Conservation (phyloP, 92 coral and sea anemone genomes). For the Parazoanthus swiftii region DNA sequence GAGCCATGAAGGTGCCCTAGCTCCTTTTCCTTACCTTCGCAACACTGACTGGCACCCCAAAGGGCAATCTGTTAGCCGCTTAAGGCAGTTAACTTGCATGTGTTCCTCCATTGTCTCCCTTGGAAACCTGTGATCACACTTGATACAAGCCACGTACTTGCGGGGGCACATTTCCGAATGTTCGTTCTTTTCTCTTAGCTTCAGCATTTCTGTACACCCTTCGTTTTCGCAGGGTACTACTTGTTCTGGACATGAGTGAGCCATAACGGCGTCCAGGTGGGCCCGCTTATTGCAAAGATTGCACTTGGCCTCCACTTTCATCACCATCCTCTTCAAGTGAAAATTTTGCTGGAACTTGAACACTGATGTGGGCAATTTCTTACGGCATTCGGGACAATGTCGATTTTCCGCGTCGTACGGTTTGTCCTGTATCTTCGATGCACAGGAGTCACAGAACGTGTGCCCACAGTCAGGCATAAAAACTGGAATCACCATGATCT, state of each 20-base stretch:
- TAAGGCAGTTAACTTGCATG: background rate
- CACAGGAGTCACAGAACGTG: conserved; percentile 20
- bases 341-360: conserved; percentile 27
- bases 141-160: conserved; percentile 3
- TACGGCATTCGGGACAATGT: conserved; percentile 33
- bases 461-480: conserved; percentile 32
- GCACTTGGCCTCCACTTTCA: conserved; percentile 5
- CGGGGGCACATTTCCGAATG: conserved; percentile 18
- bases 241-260: conserved; percentile 22
- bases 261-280: background rate
- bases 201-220: background rate
- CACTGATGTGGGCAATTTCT: background rate
- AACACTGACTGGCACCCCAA: conserved; percentile 17
- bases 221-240: conserved; percentile 13
- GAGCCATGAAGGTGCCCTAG: too few relatives aligned
- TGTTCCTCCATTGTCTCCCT: conserved; percentile 6
- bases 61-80: conserved; percentile 24
- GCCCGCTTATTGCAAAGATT: conserved; percentile 10
- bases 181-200: conserved; percentile 8
- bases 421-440: background rate
- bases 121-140: background rate
- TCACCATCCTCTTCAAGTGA: conserved; percentile 14
- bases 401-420: background rate
- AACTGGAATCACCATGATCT: conserved; percentile 14
- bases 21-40: conserved; percentile 9